Conservation (phyloP, 2,888 invertebrate genomes). For the Clanis bilineata region DNA sequence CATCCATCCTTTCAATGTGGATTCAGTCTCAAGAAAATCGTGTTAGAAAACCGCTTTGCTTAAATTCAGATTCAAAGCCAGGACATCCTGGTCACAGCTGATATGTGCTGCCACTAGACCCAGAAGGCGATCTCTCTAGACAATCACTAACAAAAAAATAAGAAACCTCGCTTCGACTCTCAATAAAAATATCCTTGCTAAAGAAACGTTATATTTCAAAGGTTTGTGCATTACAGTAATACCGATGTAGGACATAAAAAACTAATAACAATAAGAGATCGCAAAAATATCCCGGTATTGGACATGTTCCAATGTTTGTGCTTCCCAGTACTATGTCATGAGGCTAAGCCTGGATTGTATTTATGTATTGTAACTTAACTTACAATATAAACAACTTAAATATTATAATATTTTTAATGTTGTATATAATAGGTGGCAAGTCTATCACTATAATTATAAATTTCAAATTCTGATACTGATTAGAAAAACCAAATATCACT, state of each 20-base stretch:
- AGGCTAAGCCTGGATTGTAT: not conserved
- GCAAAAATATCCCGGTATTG: conserved; percentile 38
- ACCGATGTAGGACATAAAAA: conserved; percentile 27
- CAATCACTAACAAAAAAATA: not conserved
- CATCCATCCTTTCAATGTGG: too few relatives aligned
- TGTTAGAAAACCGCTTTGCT: too few relatives aligned
- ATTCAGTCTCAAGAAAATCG: too few relatives aligned
- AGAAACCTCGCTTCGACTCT: not conserved
- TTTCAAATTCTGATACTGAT: too few relatives aligned
- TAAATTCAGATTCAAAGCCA: too few relatives aligned
- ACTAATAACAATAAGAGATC: conserved; percentile 39
- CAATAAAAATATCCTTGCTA: not conserved
- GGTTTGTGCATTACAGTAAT: conserved; percentile 13
- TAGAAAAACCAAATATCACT: too few relatives aligned
- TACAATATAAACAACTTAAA: too few relatives aligned
- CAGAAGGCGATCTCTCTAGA: not conserved
- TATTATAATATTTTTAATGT: too few relatives aligned
- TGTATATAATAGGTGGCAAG: too few relatives aligned
- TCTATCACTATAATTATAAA: too few relatives aligned
- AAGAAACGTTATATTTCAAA: conserved; percentile 1
- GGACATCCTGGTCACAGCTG: too few relatives aligned
- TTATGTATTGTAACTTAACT: not conserved
- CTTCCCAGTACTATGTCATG: not conserved
- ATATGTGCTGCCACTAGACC: too few relatives aligned
- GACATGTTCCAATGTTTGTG: conserved; percentile 36